Evolutionary conservation across 2,888 invertebrate genomes (phyloP).

Genomic region (Dermolepida albohirtum): DNA sequence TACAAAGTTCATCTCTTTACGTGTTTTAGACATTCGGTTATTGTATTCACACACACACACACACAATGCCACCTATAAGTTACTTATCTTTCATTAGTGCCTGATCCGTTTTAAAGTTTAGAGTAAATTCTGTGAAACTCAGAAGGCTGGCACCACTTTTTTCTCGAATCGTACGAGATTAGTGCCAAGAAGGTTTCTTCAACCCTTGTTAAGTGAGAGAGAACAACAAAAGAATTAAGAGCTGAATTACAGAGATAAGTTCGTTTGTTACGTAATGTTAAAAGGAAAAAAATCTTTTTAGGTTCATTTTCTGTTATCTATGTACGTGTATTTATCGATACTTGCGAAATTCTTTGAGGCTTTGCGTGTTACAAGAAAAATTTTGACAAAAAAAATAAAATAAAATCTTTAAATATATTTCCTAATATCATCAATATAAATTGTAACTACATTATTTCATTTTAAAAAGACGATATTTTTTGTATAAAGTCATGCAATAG

Average conservation of each 20-base stretch:
- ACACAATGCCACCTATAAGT: slow-evolving; percentile 30
- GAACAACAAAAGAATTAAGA: slow-evolving; percentile 17
- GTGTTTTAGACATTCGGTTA: slow-evolving; percentile 9
- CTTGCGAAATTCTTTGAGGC: too few relatives aligned
- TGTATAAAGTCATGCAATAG: too few relatives aligned
- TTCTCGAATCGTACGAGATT: slow-evolving; percentile 27
- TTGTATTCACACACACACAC: neutral
- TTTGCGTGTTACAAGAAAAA: too few relatives aligned
- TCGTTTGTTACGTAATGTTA: slow-evolving; percentile 21
- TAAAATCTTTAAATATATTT: too few relatives aligned
- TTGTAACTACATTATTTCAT: too few relatives aligned
- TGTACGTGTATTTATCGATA: too few relatives aligned
- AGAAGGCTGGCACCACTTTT: slow-evolving; percentile 28
- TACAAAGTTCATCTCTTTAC: slow-evolving; percentile 12
- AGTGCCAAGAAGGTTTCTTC: slow-evolving; percentile 23
- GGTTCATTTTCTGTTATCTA: neutral
- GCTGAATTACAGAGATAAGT: neutral
- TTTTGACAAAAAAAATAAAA: too few relatives aligned
- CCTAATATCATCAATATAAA: too few relatives aligned
- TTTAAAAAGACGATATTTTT: too few relatives aligned
- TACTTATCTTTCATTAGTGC: slow-evolving; percentile 34
- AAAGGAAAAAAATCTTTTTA: neutral
- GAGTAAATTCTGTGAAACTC: slow-evolving; percentile 28
- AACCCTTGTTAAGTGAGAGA: slow-evolving; percentile 15
- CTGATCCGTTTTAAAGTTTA: slow-evolving; percentile 33